Base-by-base conservation (phyloP, 2,113 vertebrate genomes). In the Vimba vimba region DNA sequence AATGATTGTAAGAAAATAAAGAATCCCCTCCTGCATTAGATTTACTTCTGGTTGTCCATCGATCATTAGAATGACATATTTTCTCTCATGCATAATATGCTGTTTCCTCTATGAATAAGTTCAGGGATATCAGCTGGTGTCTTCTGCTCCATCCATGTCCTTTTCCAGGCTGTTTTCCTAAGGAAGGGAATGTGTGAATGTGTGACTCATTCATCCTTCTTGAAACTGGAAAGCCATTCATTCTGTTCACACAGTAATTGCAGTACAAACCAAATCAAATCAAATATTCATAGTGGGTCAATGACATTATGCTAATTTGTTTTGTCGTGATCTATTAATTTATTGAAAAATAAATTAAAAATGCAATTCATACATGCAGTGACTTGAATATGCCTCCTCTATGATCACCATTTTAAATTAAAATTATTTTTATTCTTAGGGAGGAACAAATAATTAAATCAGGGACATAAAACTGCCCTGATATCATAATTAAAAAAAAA, bases 211-310 rank as follows among this genome's bases (percentile, higher is more conserved):
- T 64, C n/a, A 43, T 64, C 23, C 23, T 64, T 3, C 23, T 64
- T 80, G 12, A 27, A 8, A 25, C 39, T 80, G 6, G 23, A 80
- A 39, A n/a, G 78, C 15, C 78, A 64, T 45, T 80, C 59, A 45
- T 45, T 75, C n/a, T 27, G 43, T n/a, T 71, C 68, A 11, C 68
- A 71, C 10, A 71, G 36, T 75, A 75, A 75, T 75, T 75, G 27
- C n/a, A 50, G n/a, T 75, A 11, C 9, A 73, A 73, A 43, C n/a
- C 1, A 74, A 47, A 74, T 74, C 43, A 43, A 25, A 50, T 27
- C 27, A 27, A 27, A 27, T 27, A 27, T 50, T 47, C 43, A 5
- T 27, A 3, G 6, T 47, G 71, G 71, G 71, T 50, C 71, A 47
- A 19, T 75, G 71, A 73, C 39, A 73, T 45, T 73, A 13, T 12